Percentiles rank a stretch among this genome's conserved stretches.
Evolutionary conservation across 2,797 vertebrate genomes (phyloP).

Genomic region (Setipinna tenuifilis): DNA sequence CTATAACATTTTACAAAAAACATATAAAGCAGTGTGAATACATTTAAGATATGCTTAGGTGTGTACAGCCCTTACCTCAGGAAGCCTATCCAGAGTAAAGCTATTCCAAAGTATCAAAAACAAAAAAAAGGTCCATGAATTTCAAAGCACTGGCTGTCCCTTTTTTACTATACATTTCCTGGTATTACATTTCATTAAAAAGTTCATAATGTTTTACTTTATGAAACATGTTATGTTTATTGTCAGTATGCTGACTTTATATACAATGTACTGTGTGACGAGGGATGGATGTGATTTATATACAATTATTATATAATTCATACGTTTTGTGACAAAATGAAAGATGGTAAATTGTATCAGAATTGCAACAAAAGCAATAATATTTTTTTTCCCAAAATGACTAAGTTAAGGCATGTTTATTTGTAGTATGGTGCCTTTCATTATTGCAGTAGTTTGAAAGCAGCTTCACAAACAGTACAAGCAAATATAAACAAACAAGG

Average conservation of each 20-base stretch:
- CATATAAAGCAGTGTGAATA: too few species aligned
- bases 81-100: not conserved
- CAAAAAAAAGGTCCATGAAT: not conserved
- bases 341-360: not conserved
- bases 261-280: too few species aligned
- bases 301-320: not conserved
- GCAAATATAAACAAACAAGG: slow-evolving; percentile 1
- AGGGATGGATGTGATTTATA: not conserved
- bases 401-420: slow-evolving; percentile 2
- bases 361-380: not conserved
- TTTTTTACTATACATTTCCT: not conserved
- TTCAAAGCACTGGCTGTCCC: not conserved
- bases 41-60: too few species aligned
- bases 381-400: not conserved
- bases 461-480: slow-evolving; percentile 8
- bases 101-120: not conserved
- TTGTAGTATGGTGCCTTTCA: slow-evolving; percentile 1
- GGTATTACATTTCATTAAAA: not conserved
- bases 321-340: too few species aligned
- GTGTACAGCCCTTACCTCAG: too few species aligned
- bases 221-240: not conserved
- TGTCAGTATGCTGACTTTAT: not conserved
- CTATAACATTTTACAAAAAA: too few species aligned
- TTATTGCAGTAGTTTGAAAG: not conserved
- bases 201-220: not conserved